phyloP scores from a whole-genome alignment of 2,797 vertebrate species.

The Tamandua tetradactyla region DNA sequence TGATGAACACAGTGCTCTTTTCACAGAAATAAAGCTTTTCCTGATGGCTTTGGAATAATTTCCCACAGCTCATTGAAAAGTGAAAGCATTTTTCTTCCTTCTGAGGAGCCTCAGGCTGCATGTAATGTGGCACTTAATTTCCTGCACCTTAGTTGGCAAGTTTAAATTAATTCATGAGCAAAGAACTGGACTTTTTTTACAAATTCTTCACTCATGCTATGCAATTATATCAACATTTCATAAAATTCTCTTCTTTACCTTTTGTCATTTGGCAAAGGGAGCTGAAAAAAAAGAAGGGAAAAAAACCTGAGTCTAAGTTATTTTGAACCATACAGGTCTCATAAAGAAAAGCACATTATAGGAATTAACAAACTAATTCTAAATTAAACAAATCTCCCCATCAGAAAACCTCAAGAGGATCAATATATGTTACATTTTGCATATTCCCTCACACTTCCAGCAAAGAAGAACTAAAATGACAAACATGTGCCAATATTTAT shows the following conservation, averaged over 20 bases:
- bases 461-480: slow-evolving; percentile 45
- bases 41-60: slow-evolving; percentile 64
- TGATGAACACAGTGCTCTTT: slow-evolving; percentile 45
- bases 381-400: background rate
- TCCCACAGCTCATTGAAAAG: slow-evolving; percentile 73
- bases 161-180: slow-evolving; percentile 55
- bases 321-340: background rate
- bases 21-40: slow-evolving; percentile 63
- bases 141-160: slow-evolving; percentile 45
- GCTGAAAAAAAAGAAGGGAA: background rate
- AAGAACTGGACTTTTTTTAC: slow-evolving; percentile 48
- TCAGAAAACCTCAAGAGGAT: background rate
- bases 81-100: slow-evolving; percentile 63
- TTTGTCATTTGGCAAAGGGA: slow-evolving; percentile 30
- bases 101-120: slow-evolving; percentile 44
- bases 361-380: background rate
- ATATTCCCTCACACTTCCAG: background rate
- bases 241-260: background rate
- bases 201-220: slow-evolving; percentile 27
- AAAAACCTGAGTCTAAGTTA: background rate
- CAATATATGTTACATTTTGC: background rate
- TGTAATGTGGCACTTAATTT: slow-evolving; percentile 48
- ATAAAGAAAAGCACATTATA: background rate
- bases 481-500: slow-evolving; percentile 7
- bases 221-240: slow-evolving; percentile 16